Base-by-base conservation (phyloP, 53 echinoderm and acorn worm species). In the Henricia sp. region DNA sequence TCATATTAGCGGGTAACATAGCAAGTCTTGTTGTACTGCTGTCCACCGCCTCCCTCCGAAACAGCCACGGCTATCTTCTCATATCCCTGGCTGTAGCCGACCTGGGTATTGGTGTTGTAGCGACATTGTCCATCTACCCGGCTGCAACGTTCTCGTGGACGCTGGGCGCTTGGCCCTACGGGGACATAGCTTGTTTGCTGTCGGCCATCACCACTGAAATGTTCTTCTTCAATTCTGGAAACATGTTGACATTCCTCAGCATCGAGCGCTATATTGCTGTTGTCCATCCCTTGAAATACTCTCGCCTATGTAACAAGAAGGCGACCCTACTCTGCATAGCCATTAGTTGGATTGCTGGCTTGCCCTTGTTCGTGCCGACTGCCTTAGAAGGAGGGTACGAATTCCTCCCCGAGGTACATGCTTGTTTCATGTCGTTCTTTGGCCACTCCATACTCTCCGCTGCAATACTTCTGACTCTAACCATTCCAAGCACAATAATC, bases 211-310 rank as follows among this genome's bases (percentile, higher is more conserved):
- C 17, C 0, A 27, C 26, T 16, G 34, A 70, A 17, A 10, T 70
- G 5, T 46, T 40, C 29, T 21, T 70, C 19, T 13, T 37, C 44
- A 26, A 27, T 2, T 42, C 26, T 21, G 21, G 41, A 2, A 42
- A 42, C 27, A 38, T 37, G 13, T 27, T 70, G 46, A 43, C 44
- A 27, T 11, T 70, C 12, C 29, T 70, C 20, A 70, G 70, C 44
- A 44, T 40, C 4, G 70, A 70, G 70, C 41, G 70, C 23, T 70
- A 46, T 44, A 33, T 70, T 6, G 70, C 70, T 29, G 28, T 70
- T 14, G 70, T 28, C 2, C 46, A 70, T 25, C 70, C 70, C 13
- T 27, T 70, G 70, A 44, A n/a, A 29, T 70, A 70, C 11, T 24
- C 13, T 24, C 26, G 41, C 5, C 41, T 70, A 41, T 42, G 41